Conservation (phyloP, 2,797 vertebrate genomes). For the Malacoraja senta region DNA sequence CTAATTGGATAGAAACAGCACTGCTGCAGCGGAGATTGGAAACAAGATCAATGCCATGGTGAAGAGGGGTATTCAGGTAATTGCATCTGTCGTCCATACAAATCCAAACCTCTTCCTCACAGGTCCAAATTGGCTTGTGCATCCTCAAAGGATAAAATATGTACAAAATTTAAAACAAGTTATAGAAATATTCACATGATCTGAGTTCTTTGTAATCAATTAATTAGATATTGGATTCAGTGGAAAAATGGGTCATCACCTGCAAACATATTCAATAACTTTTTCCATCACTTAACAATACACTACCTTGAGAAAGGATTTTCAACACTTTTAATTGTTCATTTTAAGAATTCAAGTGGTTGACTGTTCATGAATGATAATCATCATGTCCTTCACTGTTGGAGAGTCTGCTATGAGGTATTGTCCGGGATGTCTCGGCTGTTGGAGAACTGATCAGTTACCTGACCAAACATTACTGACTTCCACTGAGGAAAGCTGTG, state of each 20-base stretch:
- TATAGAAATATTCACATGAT: background rate
- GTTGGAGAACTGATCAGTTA: background rate
- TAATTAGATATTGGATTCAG: background rate
- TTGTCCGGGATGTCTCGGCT: background rate
- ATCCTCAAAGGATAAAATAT: background rate
- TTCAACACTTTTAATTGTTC: background rate
- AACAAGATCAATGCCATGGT: background rate
- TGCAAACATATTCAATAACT: too few species aligned
- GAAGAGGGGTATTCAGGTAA: background rate
- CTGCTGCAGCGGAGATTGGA: background rate
- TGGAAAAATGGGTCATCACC: background rate
- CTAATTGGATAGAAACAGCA: slow-evolving; percentile 25
- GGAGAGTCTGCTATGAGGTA: background rate
- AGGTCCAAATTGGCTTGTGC: background rate
- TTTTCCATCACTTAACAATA: background rate
- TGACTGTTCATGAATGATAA: background rate
- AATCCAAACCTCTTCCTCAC: background rate
- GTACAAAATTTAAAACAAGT: background rate
- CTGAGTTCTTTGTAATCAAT: background rate
- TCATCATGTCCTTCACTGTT: background rate
- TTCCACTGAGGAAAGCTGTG: background rate
- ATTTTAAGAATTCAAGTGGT: background rate
- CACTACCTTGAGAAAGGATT: background rate
- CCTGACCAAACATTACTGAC: background rate
- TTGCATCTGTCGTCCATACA: background rate